Conservation (phyloP, 2,797 vertebrate genomes). For the Scyliorhinus canicula region DNA sequence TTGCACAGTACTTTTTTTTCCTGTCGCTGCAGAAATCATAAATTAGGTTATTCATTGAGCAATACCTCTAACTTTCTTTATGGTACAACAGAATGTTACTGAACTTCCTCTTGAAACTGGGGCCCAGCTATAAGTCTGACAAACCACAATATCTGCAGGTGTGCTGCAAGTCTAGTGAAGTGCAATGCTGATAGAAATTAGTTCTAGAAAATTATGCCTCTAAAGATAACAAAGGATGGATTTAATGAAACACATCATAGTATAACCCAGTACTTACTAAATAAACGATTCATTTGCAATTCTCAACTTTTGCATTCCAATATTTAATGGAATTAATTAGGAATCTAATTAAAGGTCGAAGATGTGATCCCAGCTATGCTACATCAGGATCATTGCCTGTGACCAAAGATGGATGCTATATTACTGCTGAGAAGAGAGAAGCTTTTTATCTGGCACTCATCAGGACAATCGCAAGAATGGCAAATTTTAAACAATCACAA, state of each 20-base stretch:
- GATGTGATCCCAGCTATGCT: not conserved
- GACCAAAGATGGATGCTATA: not conserved
- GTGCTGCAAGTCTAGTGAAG: not conserved
- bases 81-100: not conserved
- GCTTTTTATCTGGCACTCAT: too few relatives aligned
- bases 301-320: not conserved
- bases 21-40: not conserved
- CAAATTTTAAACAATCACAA: too few relatives aligned
- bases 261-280: not conserved
- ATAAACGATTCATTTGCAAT: not conserved
- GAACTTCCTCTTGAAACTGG: slow-evolving; percentile 1
- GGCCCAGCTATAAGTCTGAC: not conserved
- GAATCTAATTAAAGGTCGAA: not conserved
- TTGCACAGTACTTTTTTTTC: not conserved
- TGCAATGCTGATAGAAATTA: slow-evolving; percentile 2
- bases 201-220: not conserved
- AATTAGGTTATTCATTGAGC: slow-evolving; percentile 14
- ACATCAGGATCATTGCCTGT: not conserved
- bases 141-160: slow-evolving; percentile 21
- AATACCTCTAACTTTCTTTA: not conserved
- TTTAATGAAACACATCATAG: not conserved
- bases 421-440: too few relatives aligned
- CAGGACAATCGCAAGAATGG: too few relatives aligned
- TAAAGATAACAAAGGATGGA: not conserved
- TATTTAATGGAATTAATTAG: not conserved